Percentiles rank a stretch among this genome's conserved stretches.
Evolutionary conservation across 2,888 invertebrate genomes (phyloP).

Genomic region (Epirrhoe tristata): DNA sequence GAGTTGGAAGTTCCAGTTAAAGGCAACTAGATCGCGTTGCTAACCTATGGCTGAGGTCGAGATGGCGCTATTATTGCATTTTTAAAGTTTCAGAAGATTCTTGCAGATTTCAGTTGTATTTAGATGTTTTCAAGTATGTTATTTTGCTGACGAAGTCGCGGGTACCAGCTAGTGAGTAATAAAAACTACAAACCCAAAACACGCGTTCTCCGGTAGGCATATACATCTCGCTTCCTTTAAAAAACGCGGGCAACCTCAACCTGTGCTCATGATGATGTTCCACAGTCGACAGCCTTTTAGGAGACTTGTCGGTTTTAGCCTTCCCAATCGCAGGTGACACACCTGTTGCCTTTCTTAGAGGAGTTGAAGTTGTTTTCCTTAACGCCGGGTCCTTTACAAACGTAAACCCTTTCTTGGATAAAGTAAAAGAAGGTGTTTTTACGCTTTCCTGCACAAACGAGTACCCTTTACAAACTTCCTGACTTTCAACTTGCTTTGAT

Average conservation of each 20-base stretch:
- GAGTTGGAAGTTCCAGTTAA: no score
- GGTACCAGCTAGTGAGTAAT: not conserved
- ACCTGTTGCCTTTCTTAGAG: not conserved
- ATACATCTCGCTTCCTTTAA: slow-evolving; percentile 71
- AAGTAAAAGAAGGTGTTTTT: slow-evolving; percentile 23
- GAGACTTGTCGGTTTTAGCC: slow-evolving; percentile 20
- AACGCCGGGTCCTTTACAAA: slow-evolving; percentile 16
- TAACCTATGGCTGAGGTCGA: no score
- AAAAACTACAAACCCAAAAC: slow-evolving; percentile 70
- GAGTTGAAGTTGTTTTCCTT: not conserved
- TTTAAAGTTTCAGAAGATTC: no score
- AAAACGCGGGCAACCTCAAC: slow-evolving; percentile 60
- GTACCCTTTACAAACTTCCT: slow-evolving; percentile 30
- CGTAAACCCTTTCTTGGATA: slow-evolving; percentile 18
- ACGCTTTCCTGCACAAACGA: slow-evolving; percentile 17
- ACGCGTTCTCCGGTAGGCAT: slow-evolving; percentile 76
- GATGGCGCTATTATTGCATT: no score
- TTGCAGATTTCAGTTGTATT: no score
- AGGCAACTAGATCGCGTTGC: no score
- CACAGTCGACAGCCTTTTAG: slow-evolving; percentile 56
- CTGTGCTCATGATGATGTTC: slow-evolving; percentile 59
- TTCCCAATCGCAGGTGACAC: not conserved
- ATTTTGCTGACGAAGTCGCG: no score
- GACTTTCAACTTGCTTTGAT: slow-evolving; percentile 31
- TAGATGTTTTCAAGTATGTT: no score